Base-by-base conservation (phyloP, 2,888 invertebrate genomes). In the Andrena hattorfiana region DNA sequence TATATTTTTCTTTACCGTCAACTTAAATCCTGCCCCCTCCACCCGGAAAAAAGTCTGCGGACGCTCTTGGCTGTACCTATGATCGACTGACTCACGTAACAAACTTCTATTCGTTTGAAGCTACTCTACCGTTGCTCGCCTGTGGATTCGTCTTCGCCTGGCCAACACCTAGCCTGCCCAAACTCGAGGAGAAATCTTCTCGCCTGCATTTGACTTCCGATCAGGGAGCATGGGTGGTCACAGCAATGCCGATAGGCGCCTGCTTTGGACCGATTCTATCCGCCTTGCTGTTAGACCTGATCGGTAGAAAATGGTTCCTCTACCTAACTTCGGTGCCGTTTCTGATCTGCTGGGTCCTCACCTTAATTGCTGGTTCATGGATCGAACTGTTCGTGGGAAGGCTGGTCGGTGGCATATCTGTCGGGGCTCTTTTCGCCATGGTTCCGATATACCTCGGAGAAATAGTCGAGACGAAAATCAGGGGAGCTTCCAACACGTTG, bases 251-350 rank as follows among this genome's bases (percentile, higher is more conserved):
- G 16, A 48, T 89, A 2, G 89, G 89, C 16, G 79, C 81, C 2
- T 70, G 77, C 20, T 16, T 89, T 7, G 89, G 89, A 26, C 83
- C 89, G 16, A 23, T 85, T 10, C 1, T 77, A 10, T 51, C 77
- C 5, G 84, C 69, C 6, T 32, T 84, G 0, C 23, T 89, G n/a
- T 62, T 85, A 23, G 78, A 89, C 42, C 64, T 20, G 0, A 83
- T 86, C 23, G 89, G 89, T 23, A 81, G 89, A 63, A 90, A 89
- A 79, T 83, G 69, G 83, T 81, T 81, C 16, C 73, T 89, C 13
- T 81, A 72, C 26, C 4, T 23, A 0, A 42, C 68, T 1, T 74
- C 62, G 4, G 0, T 79, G 6, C 86, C 87, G 2, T 74, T 68
- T 5, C 30, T 89, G 5, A 16, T 63, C 2, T 71, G 79, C 8